Evolutionary conservation across 2,888 invertebrate genomes (phyloP), one percentile per base, ranked within the genome.

Genomic region (Liodrosophila aerea): DNA sequence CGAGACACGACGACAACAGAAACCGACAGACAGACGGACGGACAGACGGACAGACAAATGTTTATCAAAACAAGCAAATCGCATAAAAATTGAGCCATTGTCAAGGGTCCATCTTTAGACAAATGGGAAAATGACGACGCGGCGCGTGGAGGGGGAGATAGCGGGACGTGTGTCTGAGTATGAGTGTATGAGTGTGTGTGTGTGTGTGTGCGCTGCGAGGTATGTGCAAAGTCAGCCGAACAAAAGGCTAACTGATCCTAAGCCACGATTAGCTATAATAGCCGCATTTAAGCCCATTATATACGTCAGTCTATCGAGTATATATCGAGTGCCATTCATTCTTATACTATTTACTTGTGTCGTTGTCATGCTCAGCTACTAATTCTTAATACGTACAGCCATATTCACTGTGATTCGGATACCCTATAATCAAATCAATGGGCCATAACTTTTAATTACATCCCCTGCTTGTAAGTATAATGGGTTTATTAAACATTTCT

Each of bases 41-140:
- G 59, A 43, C 51, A 61, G 34, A 2, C 46, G 3, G 46, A 61
- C 57, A 15, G 36, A 45, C 54, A 67, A 72, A 65, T 77, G 65
- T 76, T 84, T 85, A 81, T 84, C 86, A 77, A 73, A 81, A 76
- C 77, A 72, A 73, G 76, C 64, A 74, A 83, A 85, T 85, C 82
- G 64, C 85, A 85, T 76, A 73, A 82, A 78, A 80, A 84, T 81
- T 81, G 81, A 78, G 82, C 78, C 81, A 73, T 84, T 84, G 74
- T 77, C 73, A 64, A 61, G 76, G 69, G 83, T 62, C 56, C 59
- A 44, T 63, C 37, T 43, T 29, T 8, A 22, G 22, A 2, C 3
- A 22, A 22, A 22, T 22, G 16, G 12, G 29, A 8, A 7, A 11
- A 11, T n/a, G n/a, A n/a, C n/a, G n/a, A n/a, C n/a, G n/a, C n/a